Conservation (phyloP, 2,113 vertebrate species). For the Sander lucioperca region DNA sequence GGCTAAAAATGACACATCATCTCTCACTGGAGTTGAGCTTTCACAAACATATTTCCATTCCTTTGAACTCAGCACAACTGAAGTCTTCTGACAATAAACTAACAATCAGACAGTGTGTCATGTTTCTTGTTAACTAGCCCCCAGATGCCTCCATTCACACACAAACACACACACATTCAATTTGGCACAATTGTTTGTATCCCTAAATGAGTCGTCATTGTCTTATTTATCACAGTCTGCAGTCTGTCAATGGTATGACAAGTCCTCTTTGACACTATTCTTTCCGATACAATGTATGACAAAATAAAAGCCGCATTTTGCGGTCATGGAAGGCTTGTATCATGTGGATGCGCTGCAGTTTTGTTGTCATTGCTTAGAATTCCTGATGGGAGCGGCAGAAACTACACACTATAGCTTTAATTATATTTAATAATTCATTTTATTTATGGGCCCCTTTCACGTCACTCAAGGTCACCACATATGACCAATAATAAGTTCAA, state of each 20-base stretch:
- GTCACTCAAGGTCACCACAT: no score
- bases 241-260: slow-evolving; percentile 25
- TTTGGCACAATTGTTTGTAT: slow-evolving; percentile 52
- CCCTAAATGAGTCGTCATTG: slow-evolving; percentile 50
- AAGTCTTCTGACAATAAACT: slow-evolving; percentile 68
- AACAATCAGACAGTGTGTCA: slow-evolving; percentile 66
- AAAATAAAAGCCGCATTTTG: not conserved
- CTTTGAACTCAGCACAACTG: slow-evolving; percentile 70
- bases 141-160: slow-evolving; percentile 24
- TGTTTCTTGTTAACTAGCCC: slow-evolving; percentile 64
- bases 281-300: slow-evolving; percentile 1
- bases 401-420: no score
- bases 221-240: slow-evolving; percentile 53
- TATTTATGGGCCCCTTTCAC: no score
- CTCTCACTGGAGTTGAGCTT: slow-evolving; percentile 62
- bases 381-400: no score
- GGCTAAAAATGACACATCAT: slow-evolving; percentile 70
- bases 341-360: no score
- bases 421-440: no score
- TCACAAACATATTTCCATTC: slow-evolving; percentile 71
- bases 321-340: no score
- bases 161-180: slow-evolving; percentile 24
- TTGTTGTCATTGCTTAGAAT: no score
- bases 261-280: slow-evolving; percentile 17
- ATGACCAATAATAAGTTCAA: no score